These are phyloP conservation scores for Eudasyphora cyanicolor DNA, from an alignment of 2,888 invertebrate genomes.

Conservation along the genomic window DNA sequence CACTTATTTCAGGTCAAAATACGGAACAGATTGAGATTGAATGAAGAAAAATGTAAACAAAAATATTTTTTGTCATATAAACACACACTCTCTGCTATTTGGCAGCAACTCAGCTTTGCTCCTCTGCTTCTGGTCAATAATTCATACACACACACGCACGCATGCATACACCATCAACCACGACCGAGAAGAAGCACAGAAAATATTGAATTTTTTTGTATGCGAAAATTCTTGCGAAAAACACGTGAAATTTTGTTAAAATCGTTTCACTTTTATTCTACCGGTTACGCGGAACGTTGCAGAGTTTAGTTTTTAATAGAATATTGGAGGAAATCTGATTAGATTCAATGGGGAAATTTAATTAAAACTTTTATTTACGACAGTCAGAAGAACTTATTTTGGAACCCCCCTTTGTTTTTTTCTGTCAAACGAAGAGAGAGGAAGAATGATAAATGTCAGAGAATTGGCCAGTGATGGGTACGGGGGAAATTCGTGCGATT, in stretches of 20 bases:
- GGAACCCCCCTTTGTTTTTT: conserved; percentile 53
- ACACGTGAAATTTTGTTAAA: conserved; percentile 49
- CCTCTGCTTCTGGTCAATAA: conserved; percentile 42
- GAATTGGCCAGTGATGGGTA: too few species aligned
- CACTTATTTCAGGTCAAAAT: conserved; percentile 48
- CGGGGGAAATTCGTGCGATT: too few species aligned
- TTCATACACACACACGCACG: conserved; percentile 20
- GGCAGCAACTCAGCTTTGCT: conserved; percentile 17
- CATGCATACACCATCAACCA: conserved; percentile 15
- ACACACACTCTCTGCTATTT: conserved; percentile 8
- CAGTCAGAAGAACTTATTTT: conserved; percentile 64
- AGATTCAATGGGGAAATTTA: conserved; percentile 53
- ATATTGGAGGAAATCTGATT: conserved; percentile 46
- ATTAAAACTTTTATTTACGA: conserved; percentile 61
- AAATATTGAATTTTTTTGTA: conserved; percentile 19
- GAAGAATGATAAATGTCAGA: not conserved
- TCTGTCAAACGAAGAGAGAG: conserved; percentile 50
- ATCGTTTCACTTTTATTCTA: conserved; percentile 37
- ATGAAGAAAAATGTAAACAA: conserved; percentile 54
- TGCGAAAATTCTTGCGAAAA: conserved; percentile 49
- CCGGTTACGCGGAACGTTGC: not conserved
- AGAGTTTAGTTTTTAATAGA: conserved; percentile 38
- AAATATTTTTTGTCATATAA: conserved; percentile 34
- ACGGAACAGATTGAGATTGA: conserved; percentile 13
- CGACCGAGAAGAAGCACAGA: conserved; percentile 23